Evolutionary conservation across 2,888 invertebrate genomes (phyloP), one percentile per base, ranked within the genome.

Genomic region (Zygaena filipendulae): DNA sequence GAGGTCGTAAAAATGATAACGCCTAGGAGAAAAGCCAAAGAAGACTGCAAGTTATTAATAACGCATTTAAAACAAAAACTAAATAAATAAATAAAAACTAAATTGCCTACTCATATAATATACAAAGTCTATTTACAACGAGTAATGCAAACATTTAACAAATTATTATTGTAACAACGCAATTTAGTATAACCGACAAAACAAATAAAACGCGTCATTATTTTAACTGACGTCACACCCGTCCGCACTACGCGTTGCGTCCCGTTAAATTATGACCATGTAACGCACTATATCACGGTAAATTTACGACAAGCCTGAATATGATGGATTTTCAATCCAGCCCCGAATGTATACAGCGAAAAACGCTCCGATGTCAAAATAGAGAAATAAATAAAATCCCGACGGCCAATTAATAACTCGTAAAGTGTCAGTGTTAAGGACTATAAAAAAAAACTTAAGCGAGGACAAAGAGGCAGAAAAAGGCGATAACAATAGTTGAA

Each of bases 381-480:
- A 77, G 71, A 74, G 74, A 74, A 71, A 79, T 77, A 77, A 79
- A 80, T 75, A 75, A 74, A 67, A 59, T 56, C 54, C 57, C 68
- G 80, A 79, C 80, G 75, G 68, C 70, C 77, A 79, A 80, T 80
- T 81, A 80, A 81, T 80, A 80, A 75, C 77, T 77, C 75, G 75
- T 77, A 79, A 79, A 79, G 64, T 68, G 75, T 75, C 75, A 75
- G 57, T 69, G 68, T 62, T 63, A 59, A 69, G 61, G 56, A 69
- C 59, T 60, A 69, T 66, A 72, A 75, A 75, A n/a, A n/a, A 62
- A 66, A 66, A 55, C 60, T 58, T 59, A 54, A 42, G 50, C 43
- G 38, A 44, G 55, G 55, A 62, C 60, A 70, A 72, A 67, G 62
- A 60, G 59, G 50, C 68, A 69, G 67, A 74, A 70, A 72, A 71